A percentile compares a stretch with the other conserved stretches of the same genome.
These are phyloP conservation scores for Zingel zingel DNA, from an alignment of 2,113 vertebrate species.

Conservation along the genomic window DNA sequence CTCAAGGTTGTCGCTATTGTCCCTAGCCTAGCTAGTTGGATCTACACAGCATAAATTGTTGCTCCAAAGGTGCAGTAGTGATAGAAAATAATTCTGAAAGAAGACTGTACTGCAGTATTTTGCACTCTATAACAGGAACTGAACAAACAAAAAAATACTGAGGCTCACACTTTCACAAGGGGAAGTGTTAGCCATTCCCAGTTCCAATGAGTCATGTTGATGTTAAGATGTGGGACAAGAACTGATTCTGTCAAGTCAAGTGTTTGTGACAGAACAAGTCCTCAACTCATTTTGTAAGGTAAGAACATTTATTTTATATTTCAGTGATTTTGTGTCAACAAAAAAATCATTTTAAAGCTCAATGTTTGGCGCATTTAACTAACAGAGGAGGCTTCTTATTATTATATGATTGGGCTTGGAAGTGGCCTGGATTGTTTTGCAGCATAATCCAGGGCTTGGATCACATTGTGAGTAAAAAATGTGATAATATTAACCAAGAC, in stretches of 20 bases:
- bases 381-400: not conserved
- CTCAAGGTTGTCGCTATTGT: not conserved
- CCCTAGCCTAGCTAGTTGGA: too few species aligned
- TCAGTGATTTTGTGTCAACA: not conserved
- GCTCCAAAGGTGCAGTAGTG: not conserved
- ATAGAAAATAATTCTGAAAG: not conserved
- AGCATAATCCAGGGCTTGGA: not conserved
- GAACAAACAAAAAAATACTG: not conserved
- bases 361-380: not conserved
- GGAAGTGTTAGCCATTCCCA: constrained; percentile 3
- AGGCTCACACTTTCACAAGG: constrained; percentile 22
- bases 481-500: not conserved
- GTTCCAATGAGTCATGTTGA: not conserved
- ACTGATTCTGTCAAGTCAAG: not conserved
- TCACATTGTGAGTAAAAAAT: too few species aligned
- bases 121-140: not conserved
- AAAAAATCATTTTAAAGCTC: not conserved
- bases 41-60: not conserved
- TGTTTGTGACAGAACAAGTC: not conserved
- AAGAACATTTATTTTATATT: constrained; percentile 18
- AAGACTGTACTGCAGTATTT: not conserved
- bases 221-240: not conserved
- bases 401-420: too few species aligned
- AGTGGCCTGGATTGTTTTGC: not conserved
- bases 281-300: constrained; percentile 22